These are phyloP conservation scores for Anniella stebbinsi DNA, from an alignment of 2,797 vertebrate genomes.

Conservation along the genomic window DNA sequence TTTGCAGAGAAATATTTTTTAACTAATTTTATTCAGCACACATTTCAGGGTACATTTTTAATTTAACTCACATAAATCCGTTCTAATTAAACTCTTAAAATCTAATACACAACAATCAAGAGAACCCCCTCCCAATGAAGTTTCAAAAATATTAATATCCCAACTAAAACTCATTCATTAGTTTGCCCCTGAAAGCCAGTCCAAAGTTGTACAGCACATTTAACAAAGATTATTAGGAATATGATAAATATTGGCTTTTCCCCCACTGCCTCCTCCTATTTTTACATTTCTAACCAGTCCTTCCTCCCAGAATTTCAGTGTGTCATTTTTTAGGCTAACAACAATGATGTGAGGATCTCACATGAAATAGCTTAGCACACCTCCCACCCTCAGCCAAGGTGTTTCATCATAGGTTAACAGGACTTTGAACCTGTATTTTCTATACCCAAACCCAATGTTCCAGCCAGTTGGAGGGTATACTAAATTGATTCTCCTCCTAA, in stretches of 20 bases:
- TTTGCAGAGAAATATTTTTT: background rate
- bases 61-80: background rate
- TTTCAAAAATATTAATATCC: background rate
- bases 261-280: background rate
- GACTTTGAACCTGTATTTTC: background rate
- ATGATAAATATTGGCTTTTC: background rate
- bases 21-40: background rate
- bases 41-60: background rate
- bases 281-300: background rate
- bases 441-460: background rate
- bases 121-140: too few relatives aligned
- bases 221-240: background rate
- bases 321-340: background rate
- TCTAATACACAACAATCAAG: background rate
- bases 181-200: background rate
- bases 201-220: background rate
- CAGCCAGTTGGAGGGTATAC: background rate
- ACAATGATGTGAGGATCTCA: background rate
- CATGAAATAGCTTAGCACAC: background rate
- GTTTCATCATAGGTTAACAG: background rate
- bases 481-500: background rate
- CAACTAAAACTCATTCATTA: background rate
- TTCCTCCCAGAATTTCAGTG: too few relatives aligned
- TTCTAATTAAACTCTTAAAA: background rate
- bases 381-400: too few relatives aligned